Evolutionary conservation across 2,797 vertebrate genomes (phyloP).

Genomic region (Sarcophilus harrisii): DNA sequence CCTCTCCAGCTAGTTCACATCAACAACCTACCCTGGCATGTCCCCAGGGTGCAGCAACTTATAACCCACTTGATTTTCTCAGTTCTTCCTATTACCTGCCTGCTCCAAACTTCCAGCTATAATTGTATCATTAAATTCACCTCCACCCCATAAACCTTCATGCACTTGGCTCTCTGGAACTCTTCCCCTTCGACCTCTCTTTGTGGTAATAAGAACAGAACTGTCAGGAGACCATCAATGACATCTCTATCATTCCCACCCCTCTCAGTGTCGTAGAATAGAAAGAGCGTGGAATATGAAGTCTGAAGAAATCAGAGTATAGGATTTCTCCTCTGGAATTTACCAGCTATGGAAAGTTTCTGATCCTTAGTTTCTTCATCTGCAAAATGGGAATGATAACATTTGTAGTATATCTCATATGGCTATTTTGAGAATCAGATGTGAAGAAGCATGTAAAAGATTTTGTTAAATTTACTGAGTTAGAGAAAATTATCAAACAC

Average conservation of each 20-base stretch:
- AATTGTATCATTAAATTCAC: not conserved
- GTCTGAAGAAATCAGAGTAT: not conserved
- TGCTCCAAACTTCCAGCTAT: slow-evolving; percentile 18
- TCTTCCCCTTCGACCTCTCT: not conserved
- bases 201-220: not conserved
- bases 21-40: not conserved
- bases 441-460: not conserved
- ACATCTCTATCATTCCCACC: not conserved
- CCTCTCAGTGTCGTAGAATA: not conserved
- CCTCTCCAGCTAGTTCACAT: not conserved
- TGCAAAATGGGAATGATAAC: not conserved
- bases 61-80: not conserved
- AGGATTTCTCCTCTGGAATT: not conserved
- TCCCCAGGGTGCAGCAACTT: not conserved
- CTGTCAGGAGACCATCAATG: not conserved
- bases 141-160: not conserved
- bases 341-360: not conserved
- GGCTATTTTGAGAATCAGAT: not conserved
- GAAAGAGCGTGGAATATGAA: not conserved
- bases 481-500: not conserved
- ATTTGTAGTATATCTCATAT: not conserved
- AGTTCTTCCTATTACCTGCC: not conserved
- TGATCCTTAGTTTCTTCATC: not conserved
- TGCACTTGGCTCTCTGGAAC: not conserved
- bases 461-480: not conserved